These are phyloP conservation scores for Pangasius sanitwongsei DNA, from an alignment of 2,797 vertebrate species.

Conservation along the genomic window DNA sequence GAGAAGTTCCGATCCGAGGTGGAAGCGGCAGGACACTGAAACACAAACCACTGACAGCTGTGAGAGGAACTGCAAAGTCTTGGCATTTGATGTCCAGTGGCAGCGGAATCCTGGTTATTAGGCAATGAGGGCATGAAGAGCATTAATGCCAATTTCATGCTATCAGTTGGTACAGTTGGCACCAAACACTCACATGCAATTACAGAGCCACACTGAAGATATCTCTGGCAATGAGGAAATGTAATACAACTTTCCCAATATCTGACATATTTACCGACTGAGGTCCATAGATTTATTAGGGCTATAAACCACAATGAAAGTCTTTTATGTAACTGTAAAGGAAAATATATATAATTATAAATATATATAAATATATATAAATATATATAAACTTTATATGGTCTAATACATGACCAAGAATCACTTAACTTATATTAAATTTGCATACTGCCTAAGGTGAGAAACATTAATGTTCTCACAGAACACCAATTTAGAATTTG, in stretches of 20 bases:
- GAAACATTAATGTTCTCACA: not conserved
- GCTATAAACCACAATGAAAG: conserved; percentile 49
- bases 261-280: conserved; percentile 33
- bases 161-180: conserved; percentile 46
- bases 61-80: conserved; percentile 40
- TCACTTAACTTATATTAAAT: not conserved
- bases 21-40: conserved; percentile 51
- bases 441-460: conserved; percentile 2
- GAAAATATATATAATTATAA: not conserved
- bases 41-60: conserved; percentile 56
- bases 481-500: not conserved
- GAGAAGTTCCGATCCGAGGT: conserved; percentile 38
- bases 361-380: too few species aligned
- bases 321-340: not conserved
- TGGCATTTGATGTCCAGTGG: conserved; percentile 29
- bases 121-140: conserved; percentile 39
- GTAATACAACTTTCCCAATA: not conserved
- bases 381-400: not conserved
- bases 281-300: conserved; percentile 49
- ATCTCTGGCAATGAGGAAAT: conserved; percentile 28
- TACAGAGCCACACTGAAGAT: conserved; percentile 23
- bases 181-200: not conserved
- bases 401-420: not conserved
- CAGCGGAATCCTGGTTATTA: conserved; percentile 39
- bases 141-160: conserved; percentile 47